These are phyloP conservation scores for Melipona bicolor DNA, from an alignment of 2,888 invertebrate species.

Conservation along the genomic window DNA sequence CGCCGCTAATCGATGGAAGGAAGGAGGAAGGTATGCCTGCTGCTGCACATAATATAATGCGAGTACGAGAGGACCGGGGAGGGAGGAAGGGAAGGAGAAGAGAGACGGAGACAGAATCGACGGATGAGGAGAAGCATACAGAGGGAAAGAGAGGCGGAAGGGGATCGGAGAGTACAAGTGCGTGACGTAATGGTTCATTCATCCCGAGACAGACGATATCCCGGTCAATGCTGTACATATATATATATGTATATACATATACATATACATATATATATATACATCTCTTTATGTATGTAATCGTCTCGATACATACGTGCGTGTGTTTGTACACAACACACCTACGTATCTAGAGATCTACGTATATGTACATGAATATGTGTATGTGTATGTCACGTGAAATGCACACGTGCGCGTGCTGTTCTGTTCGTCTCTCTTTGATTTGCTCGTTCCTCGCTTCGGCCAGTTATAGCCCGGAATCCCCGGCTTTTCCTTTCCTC, in stretches of 20 bases:
- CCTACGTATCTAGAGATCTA: neutral
- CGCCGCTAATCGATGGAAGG: slow-evolving; percentile 76
- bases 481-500: slow-evolving; percentile 2
- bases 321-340: neutral
- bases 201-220: slow-evolving; percentile 83
- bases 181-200: slow-evolving; percentile 83
- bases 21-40: slow-evolving; percentile 59
- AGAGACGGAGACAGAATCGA: slow-evolving; percentile 62
- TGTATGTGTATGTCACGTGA: slow-evolving; percentile 42
- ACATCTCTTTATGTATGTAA: slow-evolving; percentile 25
- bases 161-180: slow-evolving; percentile 80
- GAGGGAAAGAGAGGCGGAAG: slow-evolving; percentile 67
- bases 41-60: slow-evolving; percentile 75
- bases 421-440: slow-evolving; percentile 40
- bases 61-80: slow-evolving; percentile 68
- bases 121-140: slow-evolving; percentile 64
- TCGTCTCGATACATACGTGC: neutral
- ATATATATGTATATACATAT: slow-evolving; percentile 10
- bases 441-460: slow-evolving; percentile 52
- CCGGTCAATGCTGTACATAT: slow-evolving; percentile 81
- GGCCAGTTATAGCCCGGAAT: slow-evolving; percentile 38
- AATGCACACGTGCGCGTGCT: slow-evolving; percentile 53
- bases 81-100: slow-evolving; percentile 10
- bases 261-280: slow-evolving; percentile 26
- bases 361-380: neutral